A percentile compares a stretch with the other conserved stretches of the same genome.
Evolutionary conservation across 2,888 invertebrate genomes (phyloP).

Genomic region (Orthonychiurus folsomi): DNA sequence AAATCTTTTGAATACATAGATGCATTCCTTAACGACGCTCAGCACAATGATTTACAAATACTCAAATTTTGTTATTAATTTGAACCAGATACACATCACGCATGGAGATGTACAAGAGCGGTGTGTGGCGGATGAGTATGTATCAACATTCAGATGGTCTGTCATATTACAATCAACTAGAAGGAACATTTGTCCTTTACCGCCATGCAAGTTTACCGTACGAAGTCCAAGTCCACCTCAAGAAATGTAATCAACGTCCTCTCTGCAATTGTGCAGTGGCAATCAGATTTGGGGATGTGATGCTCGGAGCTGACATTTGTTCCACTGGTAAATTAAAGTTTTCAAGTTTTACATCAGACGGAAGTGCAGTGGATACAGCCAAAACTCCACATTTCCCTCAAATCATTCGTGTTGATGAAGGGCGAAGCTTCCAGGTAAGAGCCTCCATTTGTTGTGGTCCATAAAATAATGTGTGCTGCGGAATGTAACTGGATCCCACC

Average conservation of each 20-base stretch:
- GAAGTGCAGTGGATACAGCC: constrained; percentile 34
- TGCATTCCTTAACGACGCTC: no score
- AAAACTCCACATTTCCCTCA: constrained; percentile 37
- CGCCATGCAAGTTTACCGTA: constrained; percentile 38
- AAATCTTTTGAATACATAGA: no score
- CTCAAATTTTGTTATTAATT: background rate
- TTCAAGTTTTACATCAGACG: constrained; percentile 38
- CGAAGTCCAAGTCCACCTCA: constrained; percentile 40
- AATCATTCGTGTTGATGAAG: constrained; percentile 39
- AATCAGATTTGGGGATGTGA: constrained; percentile 36
- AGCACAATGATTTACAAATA: background rate
- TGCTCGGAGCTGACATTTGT: constrained; percentile 36
- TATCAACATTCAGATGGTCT: constrained; percentile 40
- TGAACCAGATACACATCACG: constrained; percentile 31
- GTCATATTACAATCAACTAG: constrained; percentile 32
- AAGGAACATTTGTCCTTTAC: constrained; percentile 40
- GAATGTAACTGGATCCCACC: constrained; percentile 1
- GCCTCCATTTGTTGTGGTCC: no score
- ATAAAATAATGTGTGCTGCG: no score
- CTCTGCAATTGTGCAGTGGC: constrained; percentile 39
- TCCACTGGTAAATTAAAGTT: constrained; percentile 35
- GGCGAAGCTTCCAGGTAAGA: constrained; percentile 37
- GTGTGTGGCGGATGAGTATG: constrained; percentile 33
- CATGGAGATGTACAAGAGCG: constrained; percentile 38
- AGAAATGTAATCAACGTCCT: constrained; percentile 31